A percentile compares a stretch with the other conserved stretches of the same genome.
Evolutionary conservation across 2,113 vertebrate genomes (phyloP).

Genomic region (Gasterosteus nipponicus): DNA sequence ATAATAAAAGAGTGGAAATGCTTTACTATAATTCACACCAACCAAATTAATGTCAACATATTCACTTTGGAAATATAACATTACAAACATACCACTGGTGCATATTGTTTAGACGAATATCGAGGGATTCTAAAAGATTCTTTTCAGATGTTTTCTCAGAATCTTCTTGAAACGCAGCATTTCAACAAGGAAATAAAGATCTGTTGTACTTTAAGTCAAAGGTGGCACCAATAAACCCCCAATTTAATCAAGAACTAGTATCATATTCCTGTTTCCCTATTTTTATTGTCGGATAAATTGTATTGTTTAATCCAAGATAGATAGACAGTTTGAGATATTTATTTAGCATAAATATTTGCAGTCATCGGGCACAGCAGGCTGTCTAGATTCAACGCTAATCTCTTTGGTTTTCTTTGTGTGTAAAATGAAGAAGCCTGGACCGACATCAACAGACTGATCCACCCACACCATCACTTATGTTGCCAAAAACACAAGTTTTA

Average conservation of each 20-base stretch:
- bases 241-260: background rate
- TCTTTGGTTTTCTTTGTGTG: background rate
- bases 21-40: background rate
- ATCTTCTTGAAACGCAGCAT: background rate
- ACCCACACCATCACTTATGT: background rate
- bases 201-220: slow-evolving; percentile 18
- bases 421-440: background rate
- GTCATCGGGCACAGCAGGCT: background rate
- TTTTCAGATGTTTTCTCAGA: background rate
- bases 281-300: background rate
- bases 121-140: slow-evolving; percentile 3
- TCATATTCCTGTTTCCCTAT: slow-evolving; percentile 7
- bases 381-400: background rate
- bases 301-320: background rate
- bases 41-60: background rate
- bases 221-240: slow-evolving; percentile 1
- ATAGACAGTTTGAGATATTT: background rate
- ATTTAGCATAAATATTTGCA: background rate
- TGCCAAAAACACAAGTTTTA: background rate
- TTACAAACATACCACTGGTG: background rate
- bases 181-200: slow-evolving; percentile 22
- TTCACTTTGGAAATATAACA: background rate
- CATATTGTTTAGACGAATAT: background rate
- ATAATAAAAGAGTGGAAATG: slow-evolving; percentile 23
- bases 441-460: background rate